Conservation (phyloP, 2,888 invertebrate species). For the Parnassius smintheus region DNA sequence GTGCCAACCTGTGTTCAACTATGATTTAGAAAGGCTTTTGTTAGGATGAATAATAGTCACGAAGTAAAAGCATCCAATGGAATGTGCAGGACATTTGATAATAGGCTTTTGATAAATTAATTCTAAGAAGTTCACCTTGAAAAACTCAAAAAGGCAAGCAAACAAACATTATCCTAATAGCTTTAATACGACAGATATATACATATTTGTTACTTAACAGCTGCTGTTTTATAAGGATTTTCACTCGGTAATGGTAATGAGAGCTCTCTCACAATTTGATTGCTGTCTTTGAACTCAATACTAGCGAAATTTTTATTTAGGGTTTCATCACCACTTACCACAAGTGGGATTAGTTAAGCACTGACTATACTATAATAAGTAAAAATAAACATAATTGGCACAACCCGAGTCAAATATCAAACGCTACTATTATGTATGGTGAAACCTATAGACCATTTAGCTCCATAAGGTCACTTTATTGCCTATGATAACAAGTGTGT, state of each 20-base stretch:
- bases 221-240: slow-evolving; percentile 3
- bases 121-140: too few species aligned
- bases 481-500: slow-evolving; percentile 57
- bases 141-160: too few species aligned
- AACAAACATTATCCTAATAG: too few species aligned
- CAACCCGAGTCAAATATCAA: slow-evolving; percentile 18
- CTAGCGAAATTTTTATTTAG: slow-evolving; percentile 1
- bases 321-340: too few species aligned
- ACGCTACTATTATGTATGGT: slow-evolving; percentile 14
- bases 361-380: too few species aligned
- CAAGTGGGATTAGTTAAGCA: too few species aligned
- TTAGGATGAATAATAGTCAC: too few species aligned
- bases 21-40: too few species aligned
- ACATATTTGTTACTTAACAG: slow-evolving; percentile 1
- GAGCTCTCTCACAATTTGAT: slow-evolving; percentile 10
- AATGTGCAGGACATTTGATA: too few species aligned
- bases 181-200: background rate
- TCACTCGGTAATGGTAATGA: slow-evolving; percentile 9
- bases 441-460: slow-evolving; percentile 39
- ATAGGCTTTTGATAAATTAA: too few species aligned
- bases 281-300: slow-evolving; percentile 11
- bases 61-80: too few species aligned
- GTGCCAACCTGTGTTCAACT: too few species aligned
- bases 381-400: slow-evolving; percentile 13
- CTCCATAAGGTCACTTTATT: slow-evolving; percentile 53